These are phyloP conservation scores for Agonopterix alstromeriana DNA, from an alignment of 2,888 invertebrate genomes.

Conservation along the genomic window DNA sequence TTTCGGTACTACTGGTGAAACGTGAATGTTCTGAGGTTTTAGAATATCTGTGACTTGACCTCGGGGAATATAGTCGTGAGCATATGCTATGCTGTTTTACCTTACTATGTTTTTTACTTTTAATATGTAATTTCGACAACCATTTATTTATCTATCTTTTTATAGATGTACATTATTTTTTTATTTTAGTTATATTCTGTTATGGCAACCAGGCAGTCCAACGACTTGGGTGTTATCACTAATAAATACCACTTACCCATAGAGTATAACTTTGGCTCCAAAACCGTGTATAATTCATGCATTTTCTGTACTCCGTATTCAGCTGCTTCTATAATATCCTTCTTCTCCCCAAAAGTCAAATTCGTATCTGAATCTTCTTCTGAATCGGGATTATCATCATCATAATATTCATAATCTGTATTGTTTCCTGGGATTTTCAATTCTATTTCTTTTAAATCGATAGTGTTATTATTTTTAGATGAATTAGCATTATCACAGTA, in stretches of 20 bases:
- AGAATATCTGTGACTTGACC: too few relatives aligned
- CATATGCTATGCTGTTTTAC: too few relatives aligned
- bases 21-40: too few relatives aligned
- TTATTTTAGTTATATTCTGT: too few relatives aligned
- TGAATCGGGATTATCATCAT: slow-evolving; percentile 15
- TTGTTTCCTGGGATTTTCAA: slow-evolving; percentile 16
- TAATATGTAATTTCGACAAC: too few relatives aligned
- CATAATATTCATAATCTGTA: slow-evolving; percentile 15
- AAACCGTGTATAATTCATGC: slow-evolving; percentile 79
- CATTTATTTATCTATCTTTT: too few relatives aligned
- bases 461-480: slow-evolving; percentile 30
- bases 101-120: too few relatives aligned
- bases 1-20: too few relatives aligned
- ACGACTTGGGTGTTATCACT: too few relatives aligned
- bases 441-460: slow-evolving; percentile 20
- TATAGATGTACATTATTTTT: too few relatives aligned
- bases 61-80: too few relatives aligned
- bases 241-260: slow-evolving; percentile 75
- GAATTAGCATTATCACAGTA: slow-evolving; percentile 52
- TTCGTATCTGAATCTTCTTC: slow-evolving; percentile 27
- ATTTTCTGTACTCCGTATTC: slow-evolving; percentile 81
- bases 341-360: slow-evolving; percentile 40
- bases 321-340: slow-evolving; percentile 80
- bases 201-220: too few relatives aligned
- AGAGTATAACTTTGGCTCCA: slow-evolving; percentile 82